A percentile compares a stretch with the other conserved stretches of the same genome.
These are phyloP conservation scores for Trachelipus rathkii DNA, from an alignment of 1,140 invertebrate genomes.

Conservation along the genomic window DNA sequence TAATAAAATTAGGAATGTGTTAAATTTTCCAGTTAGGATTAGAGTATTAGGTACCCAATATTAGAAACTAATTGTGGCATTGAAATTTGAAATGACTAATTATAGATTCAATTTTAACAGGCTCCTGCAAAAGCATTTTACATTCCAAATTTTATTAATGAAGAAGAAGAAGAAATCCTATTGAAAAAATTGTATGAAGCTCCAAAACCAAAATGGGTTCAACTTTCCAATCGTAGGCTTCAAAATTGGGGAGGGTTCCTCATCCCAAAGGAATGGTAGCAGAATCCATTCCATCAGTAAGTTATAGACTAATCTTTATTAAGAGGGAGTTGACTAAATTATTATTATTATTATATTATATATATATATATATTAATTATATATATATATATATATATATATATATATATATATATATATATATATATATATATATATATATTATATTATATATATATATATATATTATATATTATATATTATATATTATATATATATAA, in stretches of 20 bases:
- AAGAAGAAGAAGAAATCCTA: constrained; percentile 72
- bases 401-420: too few species aligned
- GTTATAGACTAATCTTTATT: constrained; percentile 19
- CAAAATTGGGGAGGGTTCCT: constrained; percentile 96
- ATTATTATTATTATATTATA: constrained; percentile 18
- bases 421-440: too few species aligned
- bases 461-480: too few species aligned
- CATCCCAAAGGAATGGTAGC: constrained; percentile 90
- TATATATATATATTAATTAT: constrained; percentile 26
- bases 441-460: too few species aligned
- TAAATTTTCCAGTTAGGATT: too few species aligned
- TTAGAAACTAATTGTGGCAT: too few species aligned
- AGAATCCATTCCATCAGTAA: constrained; percentile 73
- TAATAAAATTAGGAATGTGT: too few species aligned
- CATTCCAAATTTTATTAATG: constrained; percentile 83
- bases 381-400: too few species aligned
- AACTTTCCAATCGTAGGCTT: constrained; percentile 78
- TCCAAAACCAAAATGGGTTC: constrained; percentile 94
- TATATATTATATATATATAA: too few species aligned
- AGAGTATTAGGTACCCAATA: too few species aligned
- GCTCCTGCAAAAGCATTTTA: constrained; percentile 62
- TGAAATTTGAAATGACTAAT: too few species aligned
- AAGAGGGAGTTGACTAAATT: background rate
- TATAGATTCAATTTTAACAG: constrained; percentile 5
- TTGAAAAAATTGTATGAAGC: constrained; percentile 63